Evolutionary conservation across 2,888 invertebrate species (phyloP).

Genomic region (Campoletis raptor): DNA sequence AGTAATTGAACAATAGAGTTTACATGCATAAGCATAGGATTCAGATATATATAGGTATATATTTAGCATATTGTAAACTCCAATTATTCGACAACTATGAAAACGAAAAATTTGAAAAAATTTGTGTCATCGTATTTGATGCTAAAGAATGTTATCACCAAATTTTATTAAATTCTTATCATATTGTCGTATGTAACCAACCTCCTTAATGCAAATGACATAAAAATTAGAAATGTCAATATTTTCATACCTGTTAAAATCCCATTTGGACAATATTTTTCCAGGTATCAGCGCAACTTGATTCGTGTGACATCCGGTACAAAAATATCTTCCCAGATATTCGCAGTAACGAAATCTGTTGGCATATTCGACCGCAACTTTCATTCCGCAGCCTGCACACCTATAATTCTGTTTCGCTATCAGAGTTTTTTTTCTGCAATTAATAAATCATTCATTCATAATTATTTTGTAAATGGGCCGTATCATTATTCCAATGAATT

Average conservation of each 20-base stretch:
- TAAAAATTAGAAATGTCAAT: neutral
- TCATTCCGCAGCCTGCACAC: slow-evolving; percentile 95
- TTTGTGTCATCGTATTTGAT: too few species aligned
- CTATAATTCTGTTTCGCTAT: slow-evolving; percentile 91
- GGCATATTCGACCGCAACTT: slow-evolving; percentile 90
- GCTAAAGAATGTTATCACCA: too few species aligned
- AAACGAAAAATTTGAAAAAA: too few species aligned
- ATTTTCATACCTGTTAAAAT: slow-evolving; percentile 86
- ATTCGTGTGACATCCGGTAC: slow-evolving; percentile 94
- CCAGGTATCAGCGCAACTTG: slow-evolving; percentile 90
- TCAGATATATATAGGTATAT: too few species aligned
- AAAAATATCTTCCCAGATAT: slow-evolving; percentile 94
- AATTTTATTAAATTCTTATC: too few species aligned
- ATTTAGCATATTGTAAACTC: too few species aligned
- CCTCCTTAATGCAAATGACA: too few species aligned
- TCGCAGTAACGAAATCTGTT: slow-evolving; percentile 92
- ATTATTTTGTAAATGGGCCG: neutral
- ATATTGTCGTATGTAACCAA: too few species aligned
- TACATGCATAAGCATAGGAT: too few species aligned
- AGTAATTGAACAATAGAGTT: too few species aligned
- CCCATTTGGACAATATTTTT: slow-evolving; percentile 88
- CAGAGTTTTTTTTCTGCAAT: slow-evolving; percentile 87
- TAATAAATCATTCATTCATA: slow-evolving; percentile 51
- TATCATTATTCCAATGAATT: neutral
- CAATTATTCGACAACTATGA: too few species aligned